These are phyloP conservation scores for Lymantria monacha DNA, from an alignment of 2,888 invertebrate genomes.

Conservation along the genomic window DNA sequence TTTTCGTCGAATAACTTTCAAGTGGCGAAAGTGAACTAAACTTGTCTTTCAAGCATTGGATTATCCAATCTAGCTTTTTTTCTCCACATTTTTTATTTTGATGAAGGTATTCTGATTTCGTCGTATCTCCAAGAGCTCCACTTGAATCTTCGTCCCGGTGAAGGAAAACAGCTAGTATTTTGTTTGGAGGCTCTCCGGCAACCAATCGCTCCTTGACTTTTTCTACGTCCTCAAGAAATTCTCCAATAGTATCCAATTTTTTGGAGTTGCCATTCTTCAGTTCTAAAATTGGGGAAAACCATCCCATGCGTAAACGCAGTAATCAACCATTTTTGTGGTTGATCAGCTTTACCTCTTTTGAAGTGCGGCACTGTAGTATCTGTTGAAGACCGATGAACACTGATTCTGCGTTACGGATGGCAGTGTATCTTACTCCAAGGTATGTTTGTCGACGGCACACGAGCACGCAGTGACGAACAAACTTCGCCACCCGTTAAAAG, in stretches of 20 bases:
- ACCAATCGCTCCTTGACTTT: conserved; percentile 3
- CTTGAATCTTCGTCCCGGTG: conserved; percentile 37
- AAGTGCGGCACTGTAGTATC: too few relatives aligned
- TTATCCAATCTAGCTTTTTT: conserved; percentile 7
- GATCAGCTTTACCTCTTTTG: too few relatives aligned
- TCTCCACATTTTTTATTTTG: not conserved
- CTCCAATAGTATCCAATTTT: not conserved
- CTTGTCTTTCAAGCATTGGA: conserved; percentile 6
- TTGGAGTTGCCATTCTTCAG: not conserved
- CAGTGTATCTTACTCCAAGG: too few relatives aligned
- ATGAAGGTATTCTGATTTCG: conserved; percentile 1
- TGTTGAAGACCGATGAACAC: too few relatives aligned
- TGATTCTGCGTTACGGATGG: too few relatives aligned
- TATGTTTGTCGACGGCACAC: too few relatives aligned
- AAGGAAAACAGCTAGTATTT: conserved; percentile 35
- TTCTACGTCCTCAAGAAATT: not conserved
- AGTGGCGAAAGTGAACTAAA: too few relatives aligned
- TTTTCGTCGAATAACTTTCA: too few relatives aligned
- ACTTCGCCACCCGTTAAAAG: too few relatives aligned
- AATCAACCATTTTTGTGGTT: not conserved
- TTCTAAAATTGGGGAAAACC: not conserved
- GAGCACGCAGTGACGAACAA: too few relatives aligned
- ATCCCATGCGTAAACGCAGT: conserved; percentile 1
- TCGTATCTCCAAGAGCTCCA: conserved; percentile 31
- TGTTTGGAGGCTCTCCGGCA: conserved; percentile 10